Conservation (phyloP, 1,140 invertebrate species). For the Bombus sylvicola region DNA sequence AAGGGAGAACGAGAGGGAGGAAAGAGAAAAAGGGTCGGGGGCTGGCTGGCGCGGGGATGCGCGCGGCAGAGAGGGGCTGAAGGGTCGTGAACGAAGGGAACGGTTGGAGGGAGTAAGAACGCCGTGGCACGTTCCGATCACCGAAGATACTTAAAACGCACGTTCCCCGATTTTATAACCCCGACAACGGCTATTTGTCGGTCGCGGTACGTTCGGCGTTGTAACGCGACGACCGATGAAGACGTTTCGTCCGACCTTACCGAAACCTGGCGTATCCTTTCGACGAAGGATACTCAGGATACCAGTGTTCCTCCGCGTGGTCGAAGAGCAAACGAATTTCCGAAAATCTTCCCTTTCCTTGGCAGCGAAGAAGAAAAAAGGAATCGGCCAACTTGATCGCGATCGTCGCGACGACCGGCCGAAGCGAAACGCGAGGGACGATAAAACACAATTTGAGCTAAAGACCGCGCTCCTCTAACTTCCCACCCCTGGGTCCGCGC, state of each 20-base stretch:
- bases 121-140: constrained; percentile 52
- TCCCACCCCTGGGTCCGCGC: constrained; percentile 61
- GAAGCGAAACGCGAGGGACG: constrained; percentile 66
- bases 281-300: not conserved
- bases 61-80: not conserved
- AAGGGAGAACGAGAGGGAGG: not conserved
- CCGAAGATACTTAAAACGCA: constrained; percentile 48
- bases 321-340: not conserved
- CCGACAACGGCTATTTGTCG: constrained; percentile 52
- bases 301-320: not conserved
- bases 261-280: not conserved
- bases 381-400: not conserved
- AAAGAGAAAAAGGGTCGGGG: constrained; percentile 1
- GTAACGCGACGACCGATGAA: constrained; percentile 50
- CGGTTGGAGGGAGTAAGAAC: constrained; percentile 4
- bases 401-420: not conserved
- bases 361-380: not conserved
- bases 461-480: constrained; percentile 77
- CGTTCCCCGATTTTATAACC: constrained; percentile 57
- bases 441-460: constrained; percentile 82
- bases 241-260: constrained; percentile 42
- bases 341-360: not conserved
- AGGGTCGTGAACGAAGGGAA: not conserved
- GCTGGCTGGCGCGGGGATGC: not conserved
- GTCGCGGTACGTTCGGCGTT: constrained; percentile 32